Evolutionary conservation across 2,797 vertebrate genomes (phyloP).

Genomic region (Urophycis tenuis): DNA sequence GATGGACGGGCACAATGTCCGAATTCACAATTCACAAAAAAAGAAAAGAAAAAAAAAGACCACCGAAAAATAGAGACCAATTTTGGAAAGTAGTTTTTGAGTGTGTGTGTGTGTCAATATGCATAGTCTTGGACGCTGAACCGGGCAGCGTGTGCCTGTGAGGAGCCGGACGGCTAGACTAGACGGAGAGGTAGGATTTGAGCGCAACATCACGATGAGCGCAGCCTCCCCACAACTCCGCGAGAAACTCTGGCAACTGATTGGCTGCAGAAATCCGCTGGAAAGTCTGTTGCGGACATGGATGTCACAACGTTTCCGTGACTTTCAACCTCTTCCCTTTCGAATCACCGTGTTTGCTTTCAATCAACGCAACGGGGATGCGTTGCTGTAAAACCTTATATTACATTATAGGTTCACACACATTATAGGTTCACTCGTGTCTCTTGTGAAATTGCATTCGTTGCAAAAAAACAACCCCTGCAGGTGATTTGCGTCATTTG

Average conservation of each 20-base stretch:
- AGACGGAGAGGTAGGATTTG: constrained; percentile 52
- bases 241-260: constrained; percentile 35
- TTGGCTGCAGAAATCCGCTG: constrained; percentile 34
- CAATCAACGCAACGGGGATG: neutral
- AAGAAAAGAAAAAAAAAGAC: neutral
- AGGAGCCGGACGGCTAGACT: constrained; percentile 3
- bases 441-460: neutral
- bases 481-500: neutral
- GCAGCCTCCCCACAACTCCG: constrained; percentile 45
- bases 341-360: neutral
- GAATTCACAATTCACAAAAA: constrained; percentile 34
- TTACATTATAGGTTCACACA: neutral
- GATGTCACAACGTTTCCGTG: neutral
- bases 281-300: neutral
- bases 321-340: neutral
- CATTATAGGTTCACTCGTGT: neutral
- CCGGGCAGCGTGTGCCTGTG: neutral
- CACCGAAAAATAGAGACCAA: neutral
- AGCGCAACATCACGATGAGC: constrained; percentile 51
- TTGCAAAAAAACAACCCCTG: neutral
- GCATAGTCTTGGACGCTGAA: neutral
- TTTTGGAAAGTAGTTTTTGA: neutral
- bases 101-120: neutral
- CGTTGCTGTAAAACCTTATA: too few species aligned
- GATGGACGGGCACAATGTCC: constrained; percentile 26